phyloP scores from a whole-genome alignment of 2,113 vertebrate species.

The Planiliza haematocheilus region DNA sequence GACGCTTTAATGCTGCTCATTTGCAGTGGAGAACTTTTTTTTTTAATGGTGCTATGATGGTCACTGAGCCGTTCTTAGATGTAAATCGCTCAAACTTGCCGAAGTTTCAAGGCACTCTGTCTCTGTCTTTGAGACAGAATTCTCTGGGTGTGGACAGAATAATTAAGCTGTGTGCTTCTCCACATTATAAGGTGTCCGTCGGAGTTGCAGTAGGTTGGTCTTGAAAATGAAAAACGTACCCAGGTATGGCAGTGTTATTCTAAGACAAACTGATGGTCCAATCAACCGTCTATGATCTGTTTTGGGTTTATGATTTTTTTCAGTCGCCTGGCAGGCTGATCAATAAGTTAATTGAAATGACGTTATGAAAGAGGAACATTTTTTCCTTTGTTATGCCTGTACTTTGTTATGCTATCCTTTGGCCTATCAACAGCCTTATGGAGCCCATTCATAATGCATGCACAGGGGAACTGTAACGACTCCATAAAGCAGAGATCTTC shows the following conservation, averaged over 20 bases:
- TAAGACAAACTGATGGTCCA: conserved; percentile 40
- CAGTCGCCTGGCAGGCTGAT: conserved; percentile 62
- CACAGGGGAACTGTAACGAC: conserved; percentile 70
- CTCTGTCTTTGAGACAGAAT: conserved; percentile 20
- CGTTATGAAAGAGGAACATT: conserved; percentile 67
- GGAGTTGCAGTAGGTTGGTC: not conserved
- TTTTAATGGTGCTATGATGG: conserved; percentile 31
- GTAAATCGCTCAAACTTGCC: conserved; percentile 32
- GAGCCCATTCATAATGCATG: conserved; percentile 75
- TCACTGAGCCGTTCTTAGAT: conserved; percentile 40
- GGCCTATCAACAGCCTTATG: conserved; percentile 63
- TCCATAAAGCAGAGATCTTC: conserved; percentile 75
- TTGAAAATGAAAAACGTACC: conserved; percentile 39
- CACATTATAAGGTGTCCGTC: conserved; percentile 13
- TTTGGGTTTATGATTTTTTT: conserved; percentile 65
- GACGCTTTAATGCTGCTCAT: conserved; percentile 62
- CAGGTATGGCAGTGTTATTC: conserved; percentile 28
- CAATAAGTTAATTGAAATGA: conserved; percentile 76
- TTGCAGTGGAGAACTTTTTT: conserved; percentile 51
- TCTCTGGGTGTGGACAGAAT: conserved; percentile 7
- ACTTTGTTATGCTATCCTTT: conserved; percentile 64
- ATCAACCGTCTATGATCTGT: conserved; percentile 48
- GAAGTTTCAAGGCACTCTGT: conserved; percentile 17
- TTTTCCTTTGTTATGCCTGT: conserved; percentile 62
- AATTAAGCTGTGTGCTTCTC: conserved; percentile 4